Evolutionary conservation across 1,140 invertebrate species (phyloP).

Genomic region (Caenorhabditis tropicalis): DNA sequence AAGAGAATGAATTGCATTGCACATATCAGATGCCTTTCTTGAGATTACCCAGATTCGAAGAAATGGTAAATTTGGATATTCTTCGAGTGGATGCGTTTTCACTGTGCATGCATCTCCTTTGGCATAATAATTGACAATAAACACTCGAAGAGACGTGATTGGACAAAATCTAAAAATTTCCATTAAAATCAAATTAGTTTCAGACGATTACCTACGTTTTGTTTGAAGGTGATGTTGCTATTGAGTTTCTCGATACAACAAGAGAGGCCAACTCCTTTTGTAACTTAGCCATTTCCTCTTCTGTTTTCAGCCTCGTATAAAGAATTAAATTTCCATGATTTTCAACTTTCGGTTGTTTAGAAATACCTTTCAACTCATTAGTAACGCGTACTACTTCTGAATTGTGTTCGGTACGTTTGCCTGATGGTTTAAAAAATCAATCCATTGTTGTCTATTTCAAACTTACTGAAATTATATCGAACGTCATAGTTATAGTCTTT

Average conservation of each 20-base stretch:
- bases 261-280: neutral
- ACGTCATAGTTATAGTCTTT: neutral
- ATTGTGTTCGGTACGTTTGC: neutral
- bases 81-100: neutral
- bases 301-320: neutral
- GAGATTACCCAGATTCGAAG: slow-evolving; percentile 2
- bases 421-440: neutral
- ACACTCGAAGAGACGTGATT: neutral
- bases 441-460: neutral
- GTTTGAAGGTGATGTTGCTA: neutral
- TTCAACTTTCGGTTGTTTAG: neutral
- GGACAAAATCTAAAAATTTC: neutral
- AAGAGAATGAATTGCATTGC: slow-evolving; percentile 8
- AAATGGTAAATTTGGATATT: neutral
- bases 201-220: neutral
- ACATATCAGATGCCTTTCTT: slow-evolving; percentile 4
- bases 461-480: neutral
- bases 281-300: neutral
- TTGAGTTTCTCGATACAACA: neutral
- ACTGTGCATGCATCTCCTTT: neutral
- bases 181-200: neutral
- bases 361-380: neutral
- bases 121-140: slow-evolving; percentile 6
- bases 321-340: neutral
- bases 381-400: neutral